Conservation (phyloP, 2,888 invertebrate species). For the Hyalella azteca region DNA sequence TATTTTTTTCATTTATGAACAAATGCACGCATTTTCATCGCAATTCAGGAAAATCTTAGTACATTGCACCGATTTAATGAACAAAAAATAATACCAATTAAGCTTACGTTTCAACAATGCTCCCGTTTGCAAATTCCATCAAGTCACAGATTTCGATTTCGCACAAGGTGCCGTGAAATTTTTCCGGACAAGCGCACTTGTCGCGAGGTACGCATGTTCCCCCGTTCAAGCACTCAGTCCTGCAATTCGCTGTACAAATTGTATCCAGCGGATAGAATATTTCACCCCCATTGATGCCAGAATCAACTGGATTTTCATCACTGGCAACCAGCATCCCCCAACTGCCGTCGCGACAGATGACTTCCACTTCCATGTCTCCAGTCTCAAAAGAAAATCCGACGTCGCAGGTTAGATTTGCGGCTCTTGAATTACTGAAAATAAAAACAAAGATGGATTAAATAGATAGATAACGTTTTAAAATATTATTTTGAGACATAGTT, state of each 20-base stretch:
- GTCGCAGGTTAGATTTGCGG: neutral
- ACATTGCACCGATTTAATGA: too few species aligned
- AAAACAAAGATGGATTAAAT: too few species aligned
- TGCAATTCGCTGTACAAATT: neutral
- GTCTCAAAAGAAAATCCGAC: neutral
- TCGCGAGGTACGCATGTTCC: constrained; percentile 5
- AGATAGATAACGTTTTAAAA: too few species aligned
- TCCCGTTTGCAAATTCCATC: neutral
- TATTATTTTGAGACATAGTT: too few species aligned
- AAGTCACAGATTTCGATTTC: neutral
- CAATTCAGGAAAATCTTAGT: too few species aligned
- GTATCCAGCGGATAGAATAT: neutral
- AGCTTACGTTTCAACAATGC: neutral
- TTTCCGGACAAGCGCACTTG: neutral
- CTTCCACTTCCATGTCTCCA: neutral
- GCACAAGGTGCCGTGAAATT: constrained; percentile 17
- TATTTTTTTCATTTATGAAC: too few species aligned
- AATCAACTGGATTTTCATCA: too few species aligned
- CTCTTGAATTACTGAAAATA: neutral
- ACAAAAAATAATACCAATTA: too few species aligned
- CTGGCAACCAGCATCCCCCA: constrained; percentile 18
- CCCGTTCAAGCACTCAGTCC: constrained; percentile 20
- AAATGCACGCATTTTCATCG: too few species aligned
- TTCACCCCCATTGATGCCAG: too few species aligned
- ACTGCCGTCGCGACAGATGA: neutral